Evolutionary conservation across 2,888 invertebrate species (phyloP).

Genomic region (Volucella zonaria): DNA sequence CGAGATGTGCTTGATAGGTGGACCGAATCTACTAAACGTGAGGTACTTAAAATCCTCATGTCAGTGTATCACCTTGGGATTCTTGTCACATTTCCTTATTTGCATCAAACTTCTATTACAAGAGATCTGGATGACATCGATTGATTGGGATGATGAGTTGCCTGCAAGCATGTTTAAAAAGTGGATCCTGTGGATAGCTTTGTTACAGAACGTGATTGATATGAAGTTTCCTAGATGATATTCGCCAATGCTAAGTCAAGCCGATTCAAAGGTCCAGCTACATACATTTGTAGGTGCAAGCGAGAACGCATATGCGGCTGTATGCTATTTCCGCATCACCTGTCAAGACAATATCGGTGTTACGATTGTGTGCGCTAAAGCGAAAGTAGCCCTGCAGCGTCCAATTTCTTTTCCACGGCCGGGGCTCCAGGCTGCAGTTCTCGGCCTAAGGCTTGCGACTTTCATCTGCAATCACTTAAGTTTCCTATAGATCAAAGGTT

Average conservation of each 20-base stretch:
- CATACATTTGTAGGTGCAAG: conserved; percentile 7
- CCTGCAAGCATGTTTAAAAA: background rate
- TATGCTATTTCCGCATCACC: too few species aligned
- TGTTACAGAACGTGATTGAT: background rate
- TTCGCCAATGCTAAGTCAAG: background rate
- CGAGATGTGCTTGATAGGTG: too few species aligned
- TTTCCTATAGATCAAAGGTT: too few species aligned
- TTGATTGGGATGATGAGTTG: background rate
- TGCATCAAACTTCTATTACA: background rate
- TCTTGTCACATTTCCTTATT: background rate
- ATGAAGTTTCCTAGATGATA: background rate
- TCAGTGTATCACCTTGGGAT: too few species aligned
- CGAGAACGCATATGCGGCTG: too few species aligned
- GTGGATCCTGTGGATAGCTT: background rate
- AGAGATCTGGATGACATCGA: conserved; percentile 2
- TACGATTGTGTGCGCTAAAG: background rate
- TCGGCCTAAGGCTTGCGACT: too few species aligned
- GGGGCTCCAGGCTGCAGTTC: too few species aligned
- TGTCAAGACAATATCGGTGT: too few species aligned
- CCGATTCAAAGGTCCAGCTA: conserved; percentile 1
- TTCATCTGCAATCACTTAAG: too few species aligned
- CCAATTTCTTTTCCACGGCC: too few species aligned
- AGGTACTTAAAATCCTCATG: too few species aligned
- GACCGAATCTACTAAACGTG: too few species aligned
- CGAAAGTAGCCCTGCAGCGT: background rate